phyloP scores from a whole-genome alignment of 1,140 invertebrate genomes.

The Calliphora vicina region DNA sequence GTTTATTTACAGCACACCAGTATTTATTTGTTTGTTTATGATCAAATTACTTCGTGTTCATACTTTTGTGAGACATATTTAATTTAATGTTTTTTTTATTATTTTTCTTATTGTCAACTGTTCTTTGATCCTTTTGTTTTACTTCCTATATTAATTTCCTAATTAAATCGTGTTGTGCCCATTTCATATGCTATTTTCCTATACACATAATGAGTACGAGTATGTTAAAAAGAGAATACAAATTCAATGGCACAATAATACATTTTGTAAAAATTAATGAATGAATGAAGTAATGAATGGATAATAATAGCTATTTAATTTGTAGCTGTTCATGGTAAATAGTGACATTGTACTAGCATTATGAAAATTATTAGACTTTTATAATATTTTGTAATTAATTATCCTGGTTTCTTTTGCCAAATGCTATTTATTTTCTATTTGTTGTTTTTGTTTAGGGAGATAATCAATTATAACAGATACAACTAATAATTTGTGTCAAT shows the following conservation, averaged over 20 bases:
- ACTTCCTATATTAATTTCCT: not conserved
- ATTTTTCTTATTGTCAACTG: too few relatives aligned
- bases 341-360: too few relatives aligned
- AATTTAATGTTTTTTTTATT: not conserved
- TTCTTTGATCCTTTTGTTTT: not conserved
- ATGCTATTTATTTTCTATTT: not conserved
- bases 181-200: not conserved
- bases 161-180: not conserved
- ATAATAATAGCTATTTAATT: not conserved
- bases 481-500: not conserved
- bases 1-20: too few relatives aligned
- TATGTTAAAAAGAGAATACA: not conserved
- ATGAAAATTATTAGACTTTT: not conserved
- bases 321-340: not conserved
- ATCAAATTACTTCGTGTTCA: not conserved
- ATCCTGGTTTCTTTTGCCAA: not conserved
- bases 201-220: too few relatives aligned
- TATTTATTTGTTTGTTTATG: not conserved
- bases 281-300: not conserved
- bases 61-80: not conserved
- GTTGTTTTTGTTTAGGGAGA: not conserved
- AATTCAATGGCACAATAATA: not conserved
- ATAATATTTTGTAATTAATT: not conserved
- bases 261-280: not conserved
- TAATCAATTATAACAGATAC: not conserved